These are phyloP conservation scores for Rhopalosiphum nymphaeae DNA, from an alignment of 2,888 invertebrate genomes.

Conservation along the genomic window DNA sequence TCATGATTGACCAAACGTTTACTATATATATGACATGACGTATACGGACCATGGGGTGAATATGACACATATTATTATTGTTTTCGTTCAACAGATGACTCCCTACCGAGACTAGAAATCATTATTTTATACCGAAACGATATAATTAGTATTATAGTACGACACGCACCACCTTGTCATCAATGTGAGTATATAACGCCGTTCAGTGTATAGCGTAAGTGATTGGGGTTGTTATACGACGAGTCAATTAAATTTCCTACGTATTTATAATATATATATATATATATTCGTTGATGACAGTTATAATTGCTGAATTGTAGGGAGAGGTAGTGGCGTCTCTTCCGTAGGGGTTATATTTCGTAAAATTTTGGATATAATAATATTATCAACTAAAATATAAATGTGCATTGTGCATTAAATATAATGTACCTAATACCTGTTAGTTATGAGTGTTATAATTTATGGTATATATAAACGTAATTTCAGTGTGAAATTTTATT, in stretches of 20 bases:
- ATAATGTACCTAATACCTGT: background rate
- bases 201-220: background rate
- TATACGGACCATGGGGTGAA: background rate
- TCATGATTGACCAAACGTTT: background rate
- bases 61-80: conserved; percentile 8
- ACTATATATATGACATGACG: background rate
- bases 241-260: conserved; percentile 17
- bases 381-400: background rate
- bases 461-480: background rate
- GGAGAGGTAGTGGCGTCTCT: background rate
- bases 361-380: background rate
- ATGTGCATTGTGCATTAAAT: background rate
- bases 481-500: background rate
- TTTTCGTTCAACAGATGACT: background rate
- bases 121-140: conserved; percentile 28
- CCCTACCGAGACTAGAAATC: background rate
- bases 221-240: background rate
- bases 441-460: background rate
- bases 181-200: background rate
- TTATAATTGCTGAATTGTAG: background rate
- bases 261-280: background rate
- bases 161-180: background rate
- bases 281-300: background rate
- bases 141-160: conserved; percentile 10
- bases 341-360: background rate